A percentile compares a stretch with the other conserved stretches of the same genome.
These are phyloP conservation scores for Euplagia quadripunctaria DNA, from an alignment of 2,888 invertebrate species.

Conservation along the genomic window DNA sequence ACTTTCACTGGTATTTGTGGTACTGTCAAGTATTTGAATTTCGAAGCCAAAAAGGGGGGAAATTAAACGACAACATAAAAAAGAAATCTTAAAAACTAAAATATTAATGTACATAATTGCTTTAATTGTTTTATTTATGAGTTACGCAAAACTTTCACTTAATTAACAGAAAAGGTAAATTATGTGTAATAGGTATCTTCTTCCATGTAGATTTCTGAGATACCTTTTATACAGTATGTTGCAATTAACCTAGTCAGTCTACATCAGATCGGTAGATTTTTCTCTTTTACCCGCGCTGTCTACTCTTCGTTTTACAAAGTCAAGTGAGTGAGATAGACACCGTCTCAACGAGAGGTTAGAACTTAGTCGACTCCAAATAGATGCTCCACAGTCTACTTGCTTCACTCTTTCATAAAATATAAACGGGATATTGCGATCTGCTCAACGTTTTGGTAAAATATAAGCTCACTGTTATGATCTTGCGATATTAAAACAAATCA, in stretches of 20 bases:
- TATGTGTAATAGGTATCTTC: background rate
- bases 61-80: background rate
- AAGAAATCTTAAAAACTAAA: background rate
- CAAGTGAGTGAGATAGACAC: too few relatives aligned
- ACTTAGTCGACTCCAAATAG: too few relatives aligned
- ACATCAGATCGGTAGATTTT: too few relatives aligned
- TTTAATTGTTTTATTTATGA: background rate
- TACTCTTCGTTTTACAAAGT: background rate
- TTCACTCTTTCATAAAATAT: too few relatives aligned
- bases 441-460: background rate
- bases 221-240: too few relatives aligned
- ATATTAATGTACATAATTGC: background rate
- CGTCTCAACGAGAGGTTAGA: too few relatives aligned
- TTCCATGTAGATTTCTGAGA: background rate
- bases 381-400: too few relatives aligned
- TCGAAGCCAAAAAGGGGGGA: background rate
- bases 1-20: conserved; percentile 2
- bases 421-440: background rate
- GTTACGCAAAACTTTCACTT: background rate
- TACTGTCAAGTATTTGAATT: background rate
- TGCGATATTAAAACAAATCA: background rate
- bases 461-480: background rate
- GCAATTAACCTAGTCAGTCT: too few relatives aligned
- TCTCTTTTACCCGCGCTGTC: background rate
- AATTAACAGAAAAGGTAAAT: background rate